Evolutionary conservation across 2,797 vertebrate genomes (phyloP).

Genomic region (Darevskia mixta): DNA sequence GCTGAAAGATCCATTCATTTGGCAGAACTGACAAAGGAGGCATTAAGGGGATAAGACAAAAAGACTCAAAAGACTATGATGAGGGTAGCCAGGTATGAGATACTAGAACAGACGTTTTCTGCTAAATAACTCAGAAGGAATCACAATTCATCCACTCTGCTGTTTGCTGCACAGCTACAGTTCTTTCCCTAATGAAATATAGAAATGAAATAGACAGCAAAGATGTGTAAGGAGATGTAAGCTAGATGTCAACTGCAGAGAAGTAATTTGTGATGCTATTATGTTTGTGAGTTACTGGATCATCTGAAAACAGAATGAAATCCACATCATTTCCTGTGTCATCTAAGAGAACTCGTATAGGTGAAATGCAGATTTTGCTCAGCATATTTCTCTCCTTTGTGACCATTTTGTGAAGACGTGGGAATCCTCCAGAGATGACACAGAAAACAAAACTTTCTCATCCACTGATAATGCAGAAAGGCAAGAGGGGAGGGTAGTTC

Average conservation of each 20-base stretch:
- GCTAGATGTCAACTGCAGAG: not conserved
- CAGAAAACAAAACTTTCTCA: not conserved
- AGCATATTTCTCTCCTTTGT: not conserved
- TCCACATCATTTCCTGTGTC: not conserved
- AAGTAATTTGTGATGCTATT: not conserved
- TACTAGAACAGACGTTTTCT: slow-evolving; percentile 52
- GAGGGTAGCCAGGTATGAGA: slow-evolving; percentile 10
- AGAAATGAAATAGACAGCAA: slow-evolving; percentile 16
- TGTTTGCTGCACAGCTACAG: slow-evolving; percentile 11
- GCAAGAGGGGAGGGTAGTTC: not conserved
- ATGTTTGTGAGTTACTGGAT: not conserved
- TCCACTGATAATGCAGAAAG: not conserved
- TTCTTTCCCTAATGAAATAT: slow-evolving; percentile 29
- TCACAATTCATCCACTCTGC: slow-evolving; percentile 48
- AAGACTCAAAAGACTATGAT: slow-evolving; percentile 46
- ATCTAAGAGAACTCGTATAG: not conserved
- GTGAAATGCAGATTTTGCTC: not conserved
- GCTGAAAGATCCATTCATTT: slow-evolving; percentile 45
- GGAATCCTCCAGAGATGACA: not conserved
- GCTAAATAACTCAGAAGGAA: slow-evolving; percentile 53
- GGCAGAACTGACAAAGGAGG: slow-evolving; percentile 38
- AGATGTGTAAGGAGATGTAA: not conserved
- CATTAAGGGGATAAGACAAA: slow-evolving; percentile 56
- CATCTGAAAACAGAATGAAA: slow-evolving; percentile 12
- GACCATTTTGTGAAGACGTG: not conserved